phyloP scores from a whole-genome alignment of 2,888 invertebrate genomes.

The Acrobasis suavella region DNA sequence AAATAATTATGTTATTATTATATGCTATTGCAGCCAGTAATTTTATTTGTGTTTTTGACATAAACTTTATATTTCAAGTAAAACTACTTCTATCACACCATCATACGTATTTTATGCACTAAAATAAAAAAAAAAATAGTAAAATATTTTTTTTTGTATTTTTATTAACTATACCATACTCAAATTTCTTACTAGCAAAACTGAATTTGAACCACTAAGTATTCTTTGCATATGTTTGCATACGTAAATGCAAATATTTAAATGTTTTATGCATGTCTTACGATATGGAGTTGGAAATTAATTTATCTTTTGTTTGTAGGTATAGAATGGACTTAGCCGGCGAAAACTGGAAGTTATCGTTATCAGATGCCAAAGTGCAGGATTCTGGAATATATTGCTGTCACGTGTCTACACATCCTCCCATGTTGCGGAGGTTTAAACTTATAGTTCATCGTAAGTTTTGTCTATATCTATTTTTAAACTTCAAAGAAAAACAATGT shows the following conservation, averaged over 20 bases:
- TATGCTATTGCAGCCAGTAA: too few species aligned
- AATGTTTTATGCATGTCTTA: background rate
- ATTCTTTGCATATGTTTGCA: background rate
- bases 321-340: conserved; percentile 73
- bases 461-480: too few species aligned
- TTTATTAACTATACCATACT: background rate
- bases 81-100: too few species aligned
- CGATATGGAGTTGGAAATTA: too few species aligned
- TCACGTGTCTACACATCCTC: conserved; percentile 77
- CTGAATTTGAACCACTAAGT: background rate
- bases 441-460: conserved; percentile 71
- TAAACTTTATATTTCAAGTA: too few species aligned
- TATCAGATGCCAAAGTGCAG: conserved; percentile 61
- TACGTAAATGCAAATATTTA: background rate
- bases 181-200: background rate
- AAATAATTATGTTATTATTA: too few species aligned
- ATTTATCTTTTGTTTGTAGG: conserved; percentile 42
- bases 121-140: too few species aligned
- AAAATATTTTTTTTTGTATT: too few species aligned
- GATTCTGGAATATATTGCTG: conserved; percentile 77
- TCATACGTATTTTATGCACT: too few species aligned
- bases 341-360: conserved; percentile 70
- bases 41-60: too few species aligned
- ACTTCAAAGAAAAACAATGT: too few species aligned
- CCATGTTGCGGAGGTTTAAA: conserved; percentile 66